Base-by-base conservation (phyloP, 2,797 vertebrate genomes). In the Phoebastria nigripes region DNA sequence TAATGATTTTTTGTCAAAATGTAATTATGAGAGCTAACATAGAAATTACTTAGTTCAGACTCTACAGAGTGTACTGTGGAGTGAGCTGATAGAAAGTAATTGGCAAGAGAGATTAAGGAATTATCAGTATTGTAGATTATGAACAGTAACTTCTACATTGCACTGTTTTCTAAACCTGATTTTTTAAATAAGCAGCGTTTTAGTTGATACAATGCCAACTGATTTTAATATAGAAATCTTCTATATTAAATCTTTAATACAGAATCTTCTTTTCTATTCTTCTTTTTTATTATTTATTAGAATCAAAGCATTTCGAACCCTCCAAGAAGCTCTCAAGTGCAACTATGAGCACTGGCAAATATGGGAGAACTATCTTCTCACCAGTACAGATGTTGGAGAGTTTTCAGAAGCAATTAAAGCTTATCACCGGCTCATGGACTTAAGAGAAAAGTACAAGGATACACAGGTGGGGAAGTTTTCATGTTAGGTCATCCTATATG, bases 311-410 rank as follows among this genome's bases (percentile, higher is more conserved):
- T 99, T 99, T 90, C 98, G 98, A 54, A 99, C 99, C 12, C 98
- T 99, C 72, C 99, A 99, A 82, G 99, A 99, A 98, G 99, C 99
- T 55, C 98, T 99, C 80, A 99, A 98, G 94, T 99, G 99, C 96
- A 99, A 99, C 98, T 99, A 98, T 39, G 99, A 99, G 81, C 99
- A 99, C 92, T 99, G 99, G 99, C 99, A 99, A 98, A 99, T 99
- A 97, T 99, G 99, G 99, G 99, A 99, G 97, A 99, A 99, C 97
- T 99, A 99, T 94, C 98, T 99, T 47, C 92, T 98, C 2, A 99
- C 99, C 79, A 98, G 99, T 97, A 98, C 98, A 20, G 99, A 99
- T 24, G 56, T 99, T 28, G 99, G 99, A 65, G 99, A 99, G 80
- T 99, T 99, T 95, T 90, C 97, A 18, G 99, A 99, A 97, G 98